These are phyloP conservation scores for Chironex yamaguchii DNA, from an alignment of 30 jellyfish, hydroid and myxozoan genomes.

Conservation along the genomic window DNA sequence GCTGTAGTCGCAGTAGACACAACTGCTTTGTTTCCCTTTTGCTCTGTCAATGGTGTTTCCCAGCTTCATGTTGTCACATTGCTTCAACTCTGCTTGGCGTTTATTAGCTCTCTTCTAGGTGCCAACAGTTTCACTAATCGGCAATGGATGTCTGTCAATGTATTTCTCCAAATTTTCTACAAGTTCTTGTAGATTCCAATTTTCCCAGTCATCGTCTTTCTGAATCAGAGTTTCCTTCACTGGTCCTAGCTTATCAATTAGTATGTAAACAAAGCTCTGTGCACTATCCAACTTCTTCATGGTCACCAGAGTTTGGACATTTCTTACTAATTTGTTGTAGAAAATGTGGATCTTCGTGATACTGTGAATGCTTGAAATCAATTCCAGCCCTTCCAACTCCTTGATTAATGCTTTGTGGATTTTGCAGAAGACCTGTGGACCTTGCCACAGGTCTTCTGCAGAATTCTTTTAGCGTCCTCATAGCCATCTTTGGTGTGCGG, in stretches of 20 bases:
- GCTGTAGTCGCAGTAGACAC: constrained; percentile 55
- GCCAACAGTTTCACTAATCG: background rate
- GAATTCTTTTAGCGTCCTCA: constrained; percentile 34
- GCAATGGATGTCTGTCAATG: constrained; percentile 60
- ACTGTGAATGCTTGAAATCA: constrained; percentile 21
- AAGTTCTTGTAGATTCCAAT: constrained; percentile 45
- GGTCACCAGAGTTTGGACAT: constrained; percentile 53
- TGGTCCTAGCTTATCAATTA: constrained; percentile 66
- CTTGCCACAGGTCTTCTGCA: constrained; percentile 50
- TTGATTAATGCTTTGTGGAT: constrained; percentile 60
- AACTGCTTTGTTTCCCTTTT: constrained; percentile 20
- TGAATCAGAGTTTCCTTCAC: constrained; percentile 35
- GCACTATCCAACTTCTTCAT: constrained; percentile 61
- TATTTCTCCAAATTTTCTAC: constrained; percentile 50
- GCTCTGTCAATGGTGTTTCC: constrained; percentile 34
- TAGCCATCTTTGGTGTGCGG: constrained; percentile 57
- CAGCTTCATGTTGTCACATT: constrained; percentile 68
- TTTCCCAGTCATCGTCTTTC: constrained; percentile 54
- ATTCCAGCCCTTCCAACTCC: constrained; percentile 8
- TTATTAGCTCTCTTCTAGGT: constrained; percentile 36
- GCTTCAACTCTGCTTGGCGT: constrained; percentile 45
- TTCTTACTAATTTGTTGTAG: constrained; percentile 64
- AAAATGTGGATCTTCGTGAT: constrained; percentile 36
- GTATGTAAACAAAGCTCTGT: constrained; percentile 43
- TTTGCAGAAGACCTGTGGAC: no score